Evolutionary conservation across 1,140 invertebrate genomes (phyloP), one percentile per base, ranked within the genome.

Genomic region (Geopemphigus sp.): DNA sequence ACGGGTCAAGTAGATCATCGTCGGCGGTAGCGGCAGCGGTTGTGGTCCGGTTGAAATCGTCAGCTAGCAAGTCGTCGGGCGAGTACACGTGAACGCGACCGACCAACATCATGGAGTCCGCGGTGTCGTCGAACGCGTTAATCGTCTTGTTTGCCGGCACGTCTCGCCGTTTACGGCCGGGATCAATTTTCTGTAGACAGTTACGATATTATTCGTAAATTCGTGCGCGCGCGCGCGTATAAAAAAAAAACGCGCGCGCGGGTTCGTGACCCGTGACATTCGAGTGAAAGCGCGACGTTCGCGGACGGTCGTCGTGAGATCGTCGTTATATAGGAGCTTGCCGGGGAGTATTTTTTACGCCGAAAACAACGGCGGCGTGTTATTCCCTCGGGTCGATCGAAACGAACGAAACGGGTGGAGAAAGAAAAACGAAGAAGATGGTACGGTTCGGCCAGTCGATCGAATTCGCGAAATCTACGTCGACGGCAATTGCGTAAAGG

Each of bases 51-150:
- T 83, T 82, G 45, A 83, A 22, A 81, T 84, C 80, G 57, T 83
- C 76, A 73, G 82, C 81, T 64, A 86, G 86, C 24, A 92, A 83
- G 82, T 91, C 90, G 81, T 91, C 89, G 15, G 89, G 88, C 83
- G 91, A 88, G n/a, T 91, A 88, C 1, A 91, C 90, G 81, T 88
- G 87, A 74, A 91, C 87, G 26, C 88, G 87, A 82, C 90, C 90
- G 26, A 87, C 87, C 80, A 92, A 87, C 45, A 87, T 88, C 0
- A 90, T 86, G 0, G 88, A 87, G 56, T 89, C 88, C 22, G 87
- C 87, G 22, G 83, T 85, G 82, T 74, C 81, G 82, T 72, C 26
- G 45, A 14, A 57, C 1, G 45, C 80, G 39, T 68, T 82, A 57
- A 88, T 89, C 15, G 85, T 85, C 15, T 84, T 68, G 57, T 78